Base-by-base conservation (phyloP, 2,113 vertebrate species). In the Dipodomys merriami region DNA sequence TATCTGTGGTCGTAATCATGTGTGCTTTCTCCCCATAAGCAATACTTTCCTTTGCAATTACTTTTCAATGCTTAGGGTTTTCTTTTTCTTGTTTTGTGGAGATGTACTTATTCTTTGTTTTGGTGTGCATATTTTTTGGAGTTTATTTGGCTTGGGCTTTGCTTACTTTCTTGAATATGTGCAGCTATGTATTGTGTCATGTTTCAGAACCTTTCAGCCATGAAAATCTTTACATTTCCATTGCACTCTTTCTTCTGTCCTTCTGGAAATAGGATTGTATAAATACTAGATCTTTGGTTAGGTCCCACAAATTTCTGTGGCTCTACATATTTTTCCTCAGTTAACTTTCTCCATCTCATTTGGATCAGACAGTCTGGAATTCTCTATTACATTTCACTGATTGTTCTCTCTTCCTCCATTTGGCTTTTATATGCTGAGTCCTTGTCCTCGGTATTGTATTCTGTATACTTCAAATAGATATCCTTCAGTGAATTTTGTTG, bases 391-490 rank as follows among this genome's bases (percentile, higher is more conserved):
- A 67, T 18, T 65, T 80, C 19, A 68, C 80, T 68, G 44, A 60
- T 53, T 84, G 80, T 30, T 33, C 73, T 92, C 18, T 15, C 39
- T 7, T 27, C 57, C 35, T 73, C 25, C 23, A 46, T 84, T 67
- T 69, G 35, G 5, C 46, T 16, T 25, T 80, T 79, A 57, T 57
- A 57, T 57, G 53, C 30, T 30, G 13, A 84, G 53, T 4, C 33
- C 30, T 79, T 65, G 11, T 64, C 23, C 22, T 64, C 71, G 0
- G 72, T 86, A 29, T 57, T 85, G 10, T 65, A 30, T 77, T 78
- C 74, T 93, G 83, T 72, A 88, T 62, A 44, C 83, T 16, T 78
- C 64, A 77, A 39, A 13, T 93, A 18, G 74, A 30, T 86, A 74
- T 73, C n/a, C 19, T 69, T 33, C 15, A 13, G 35, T 77, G 73